Percentiles rank a stretch among this genome's conserved stretches.
These are phyloP conservation scores for Caenorhabditis sp. DNA, from an alignment of 2,888 invertebrate genomes.

Conservation along the genomic window DNA sequence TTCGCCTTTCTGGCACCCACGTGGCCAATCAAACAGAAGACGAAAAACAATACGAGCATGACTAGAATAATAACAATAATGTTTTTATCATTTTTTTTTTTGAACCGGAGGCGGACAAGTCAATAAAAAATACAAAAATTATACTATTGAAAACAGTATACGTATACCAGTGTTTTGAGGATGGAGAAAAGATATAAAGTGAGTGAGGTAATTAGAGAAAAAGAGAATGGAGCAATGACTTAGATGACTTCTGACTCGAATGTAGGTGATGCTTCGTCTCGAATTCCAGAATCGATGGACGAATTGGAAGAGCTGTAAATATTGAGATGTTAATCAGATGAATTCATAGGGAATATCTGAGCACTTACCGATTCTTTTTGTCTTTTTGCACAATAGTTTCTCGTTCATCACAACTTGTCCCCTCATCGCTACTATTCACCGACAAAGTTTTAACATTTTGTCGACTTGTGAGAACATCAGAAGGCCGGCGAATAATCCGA, in stretches of 20 bases:
- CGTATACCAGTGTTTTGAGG: conserved; percentile 6
- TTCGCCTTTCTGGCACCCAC: not conserved
- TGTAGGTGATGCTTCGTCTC: conserved; percentile 42
- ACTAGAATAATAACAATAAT: not conserved
- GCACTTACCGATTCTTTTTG: conserved; percentile 1
- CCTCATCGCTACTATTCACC: conserved; percentile 41
- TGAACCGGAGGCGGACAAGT: conserved; percentile 1
- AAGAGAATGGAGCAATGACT: too few relatives aligned
- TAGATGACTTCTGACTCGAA: conserved; percentile 32
- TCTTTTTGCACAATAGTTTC: not conserved
- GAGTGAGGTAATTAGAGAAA: not conserved
- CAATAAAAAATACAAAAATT: conserved; percentile 8
- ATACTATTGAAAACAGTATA: conserved; percentile 15
- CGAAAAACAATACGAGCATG: conserved; percentile 5
- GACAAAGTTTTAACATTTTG: conserved; percentile 34
- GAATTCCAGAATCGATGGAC: conserved; percentile 53
- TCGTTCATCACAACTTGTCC: conserved; percentile 3
- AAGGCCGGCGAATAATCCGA: conserved; percentile 53
- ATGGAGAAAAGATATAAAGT: not conserved
- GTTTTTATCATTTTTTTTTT: not conserved
- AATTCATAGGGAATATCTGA: not conserved
- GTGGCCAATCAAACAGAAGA: conserved; percentile 6
- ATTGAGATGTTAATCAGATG: not conserved
- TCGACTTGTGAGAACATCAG: conserved; percentile 43
- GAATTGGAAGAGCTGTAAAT: conserved; percentile 49